Base-by-base conservation (phyloP, 2,888 invertebrate genomes). In the Agrotis puta region DNA sequence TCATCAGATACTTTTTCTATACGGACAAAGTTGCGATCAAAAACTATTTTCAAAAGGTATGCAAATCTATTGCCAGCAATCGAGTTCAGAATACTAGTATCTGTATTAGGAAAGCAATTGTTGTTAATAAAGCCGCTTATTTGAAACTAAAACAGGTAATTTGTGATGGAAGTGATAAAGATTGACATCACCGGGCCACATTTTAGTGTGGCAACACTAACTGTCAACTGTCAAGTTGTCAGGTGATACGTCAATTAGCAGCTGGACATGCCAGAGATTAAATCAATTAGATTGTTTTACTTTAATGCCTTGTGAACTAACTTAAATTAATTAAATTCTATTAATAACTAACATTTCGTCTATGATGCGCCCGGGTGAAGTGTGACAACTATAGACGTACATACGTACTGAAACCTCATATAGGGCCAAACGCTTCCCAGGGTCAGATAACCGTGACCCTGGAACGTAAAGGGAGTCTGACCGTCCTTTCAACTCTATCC, bases 201-300 rank as follows among this genome's bases (percentile, higher is more conserved):
- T 61, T 70, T 43, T 14, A 43, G 16, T 18, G 43, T 33, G 9
- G n/a, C 14, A 50, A 33, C n/a, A 51, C 18, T 7, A 61, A 22
- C 59, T 57, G 33, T 14, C 13, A 70, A 71, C 16, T 70, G 22
- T 47, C n/a, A 72, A 61, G 20, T 22, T 27, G 48, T 20, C 61
- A 22, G 39, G 6, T 72, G 16, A 11, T 22, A 43, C 3, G 13
- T 43, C 20, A 73, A 45, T 73, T 51, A 73, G 20, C 14, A 50
- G 14, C 14, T 27, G 16, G 51, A n/a, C 13, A 45, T 2, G 22
- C 22, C 27, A 2, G 22, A 18, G 4, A n/a, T 24, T 45, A n/a
- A 20, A 45, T 70, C 22, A 27, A 27, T 43, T 14, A 20, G 20
- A 20, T 16, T 69, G 2, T 22, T 20, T 6, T 47, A 47, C 18